A percentile compares a stretch with the other conserved stretches of the same genome.
phyloP scores from a whole-genome alignment of 23 tunicate species.

The Ascidia mentula region DNA sequence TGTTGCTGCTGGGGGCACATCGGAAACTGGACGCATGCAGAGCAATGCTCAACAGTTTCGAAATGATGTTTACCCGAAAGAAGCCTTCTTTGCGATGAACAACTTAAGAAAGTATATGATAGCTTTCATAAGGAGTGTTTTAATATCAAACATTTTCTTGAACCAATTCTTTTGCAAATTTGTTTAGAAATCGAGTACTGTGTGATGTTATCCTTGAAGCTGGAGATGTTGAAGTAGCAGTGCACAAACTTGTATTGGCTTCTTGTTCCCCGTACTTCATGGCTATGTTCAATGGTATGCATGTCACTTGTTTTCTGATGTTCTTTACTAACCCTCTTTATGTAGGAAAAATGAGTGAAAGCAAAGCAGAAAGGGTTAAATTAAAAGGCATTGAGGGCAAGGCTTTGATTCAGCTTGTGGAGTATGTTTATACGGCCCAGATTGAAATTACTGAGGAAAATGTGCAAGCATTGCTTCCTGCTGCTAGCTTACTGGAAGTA shows the following conservation, averaged over 20 bases:
- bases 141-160: too few species aligned
- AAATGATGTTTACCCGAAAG: slow-evolving; percentile 92
- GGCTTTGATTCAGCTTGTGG: slow-evolving; percentile 85
- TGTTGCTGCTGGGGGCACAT: slow-evolving; percentile 53
- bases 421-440: slow-evolving; percentile 93
- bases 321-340: too few species aligned
- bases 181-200: slow-evolving; percentile 43
- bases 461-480: slow-evolving; percentile 92
- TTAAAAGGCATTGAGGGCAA: slow-evolving; percentile 82
- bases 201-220: slow-evolving; percentile 92
- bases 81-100: slow-evolving; percentile 85
- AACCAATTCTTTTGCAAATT: background rate
- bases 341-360: slow-evolving; percentile 93
- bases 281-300: slow-evolving; percentile 93
- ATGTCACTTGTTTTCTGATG: too few species aligned
- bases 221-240: slow-evolving; percentile 78
- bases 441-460: slow-evolving; percentile 99
- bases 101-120: slow-evolving; percentile 65
- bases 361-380: slow-evolving; percentile 78
- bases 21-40: slow-evolving; percentile 69
- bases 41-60: slow-evolving; percentile 94
- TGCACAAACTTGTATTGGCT: slow-evolving; percentile 88
- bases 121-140: too few species aligned
- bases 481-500: slow-evolving; percentile 91
- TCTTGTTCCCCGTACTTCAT: slow-evolving; percentile 96